These are phyloP conservation scores for Saccopteryx bilineata DNA, from an alignment of 2,113 vertebrate species.

Conservation along the genomic window DNA sequence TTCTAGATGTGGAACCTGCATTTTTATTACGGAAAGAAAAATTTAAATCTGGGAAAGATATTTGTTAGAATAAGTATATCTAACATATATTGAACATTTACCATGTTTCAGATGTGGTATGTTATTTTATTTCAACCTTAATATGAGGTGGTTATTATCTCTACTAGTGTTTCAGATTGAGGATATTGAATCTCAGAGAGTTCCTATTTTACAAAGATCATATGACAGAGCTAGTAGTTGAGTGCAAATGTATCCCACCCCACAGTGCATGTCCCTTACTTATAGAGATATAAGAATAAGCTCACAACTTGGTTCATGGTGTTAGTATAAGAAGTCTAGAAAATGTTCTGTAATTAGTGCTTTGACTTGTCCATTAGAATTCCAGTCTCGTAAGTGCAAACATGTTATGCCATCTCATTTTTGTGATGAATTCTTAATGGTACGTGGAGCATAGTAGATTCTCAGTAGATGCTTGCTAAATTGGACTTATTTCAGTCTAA, in stretches of 20 bases:
- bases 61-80: constrained; percentile 39
- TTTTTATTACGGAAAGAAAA: constrained; percentile 59
- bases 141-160: neutral
- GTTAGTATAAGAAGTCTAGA: constrained; percentile 9
- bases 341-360: neutral
- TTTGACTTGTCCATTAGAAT: constrained; percentile 45
- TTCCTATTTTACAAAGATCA: constrained; percentile 11
- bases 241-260: neutral
- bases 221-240: neutral
- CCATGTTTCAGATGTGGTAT: neutral
- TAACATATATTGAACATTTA: constrained; percentile 10
- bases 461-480: neutral
- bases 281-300: neutral
- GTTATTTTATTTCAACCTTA: constrained; percentile 20
- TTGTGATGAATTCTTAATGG: constrained; percentile 10
- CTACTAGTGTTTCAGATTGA: constrained; percentile 32
- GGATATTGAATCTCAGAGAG: constrained; percentile 1
- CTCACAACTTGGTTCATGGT: neutral
- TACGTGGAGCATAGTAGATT: neutral
- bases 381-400: neutral
- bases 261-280: neutral
- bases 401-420: constrained; percentile 1
- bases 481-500: constrained; percentile 34
- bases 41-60: constrained; percentile 60
- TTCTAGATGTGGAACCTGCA: constrained; percentile 17